Conservation (phyloP, 2,797 vertebrate species). For the Lagocephalus sceleratus region DNA sequence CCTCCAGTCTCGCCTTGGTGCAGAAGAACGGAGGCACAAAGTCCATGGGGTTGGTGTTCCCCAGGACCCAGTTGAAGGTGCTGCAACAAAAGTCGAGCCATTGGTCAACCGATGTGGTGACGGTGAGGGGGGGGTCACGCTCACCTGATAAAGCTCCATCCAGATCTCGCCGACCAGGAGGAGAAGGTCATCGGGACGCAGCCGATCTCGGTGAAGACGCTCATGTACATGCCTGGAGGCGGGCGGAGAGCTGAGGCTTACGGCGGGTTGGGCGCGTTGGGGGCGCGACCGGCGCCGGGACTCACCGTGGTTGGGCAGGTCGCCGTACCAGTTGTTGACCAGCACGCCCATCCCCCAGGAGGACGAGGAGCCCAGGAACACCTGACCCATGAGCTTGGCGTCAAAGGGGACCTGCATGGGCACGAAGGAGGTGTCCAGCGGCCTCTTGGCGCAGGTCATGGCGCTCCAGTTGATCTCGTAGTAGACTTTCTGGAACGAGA, state of each 20-base stretch:
- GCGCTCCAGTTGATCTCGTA: slow-evolving; percentile 46
- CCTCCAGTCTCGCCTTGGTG: slow-evolving; percentile 25
- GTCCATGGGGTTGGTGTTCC: slow-evolving; percentile 39
- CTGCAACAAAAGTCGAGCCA: slow-evolving; percentile 21
- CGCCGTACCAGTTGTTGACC: slow-evolving; percentile 49
- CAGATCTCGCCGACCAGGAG: slow-evolving; percentile 11
- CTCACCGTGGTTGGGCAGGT: slow-evolving; percentile 35
- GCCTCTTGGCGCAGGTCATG: slow-evolving; percentile 40
- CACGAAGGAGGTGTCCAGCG: slow-evolving; percentile 26
- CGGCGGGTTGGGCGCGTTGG: no score
- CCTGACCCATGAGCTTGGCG: slow-evolving; percentile 38
- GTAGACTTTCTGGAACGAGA: slow-evolving; percentile 34
- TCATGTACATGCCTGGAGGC: slow-evolving; percentile 23
- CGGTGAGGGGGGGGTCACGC: not conserved
- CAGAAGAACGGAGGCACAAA: slow-evolving; percentile 45
- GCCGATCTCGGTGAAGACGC: slow-evolving; percentile 46
- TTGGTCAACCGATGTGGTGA: no score
- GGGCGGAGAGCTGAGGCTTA: not conserved
- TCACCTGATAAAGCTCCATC: slow-evolving; percentile 52
- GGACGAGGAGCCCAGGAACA: slow-evolving; percentile 53
- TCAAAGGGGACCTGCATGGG: slow-evolving; percentile 43
- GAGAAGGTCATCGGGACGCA: slow-evolving; percentile 49
- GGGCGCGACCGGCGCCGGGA: no score
- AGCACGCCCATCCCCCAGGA: slow-evolving; percentile 55
- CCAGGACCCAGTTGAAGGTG: slow-evolving; percentile 57